These are phyloP conservation scores for Heliconius charithonia DNA, from an alignment of 2,888 invertebrate genomes.

Conservation along the genomic window DNA sequence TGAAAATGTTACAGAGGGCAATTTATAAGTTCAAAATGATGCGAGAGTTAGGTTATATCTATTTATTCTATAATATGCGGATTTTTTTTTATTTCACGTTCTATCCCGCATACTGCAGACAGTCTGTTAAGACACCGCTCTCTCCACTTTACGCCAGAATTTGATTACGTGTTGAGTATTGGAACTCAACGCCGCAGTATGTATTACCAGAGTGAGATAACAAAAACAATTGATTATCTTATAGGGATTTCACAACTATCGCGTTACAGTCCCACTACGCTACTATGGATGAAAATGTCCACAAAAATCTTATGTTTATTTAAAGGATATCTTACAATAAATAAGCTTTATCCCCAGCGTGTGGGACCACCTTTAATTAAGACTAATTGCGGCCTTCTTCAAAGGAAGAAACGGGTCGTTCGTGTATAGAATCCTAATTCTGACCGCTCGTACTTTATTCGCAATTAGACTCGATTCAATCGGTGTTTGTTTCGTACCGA, in stretches of 20 bases:
- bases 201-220: too few species aligned
- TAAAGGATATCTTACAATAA: constrained; percentile 2
- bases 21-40: background rate
- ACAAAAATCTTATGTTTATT: background rate
- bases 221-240: too few species aligned
- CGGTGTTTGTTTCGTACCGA: constrained; percentile 44
- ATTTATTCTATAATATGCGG: too few species aligned
- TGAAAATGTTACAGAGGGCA: background rate
- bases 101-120: too few species aligned
- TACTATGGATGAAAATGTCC: too few species aligned
- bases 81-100: too few species aligned
- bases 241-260: too few species aligned
- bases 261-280: background rate
- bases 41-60: background rate
- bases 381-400: constrained; percentile 70
- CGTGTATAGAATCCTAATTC: constrained; percentile 44
- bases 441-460: constrained; percentile 47
- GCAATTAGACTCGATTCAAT: constrained; percentile 49
- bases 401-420: constrained; percentile 49
- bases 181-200: background rate
- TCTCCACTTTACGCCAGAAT: too few species aligned
- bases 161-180: background rate
- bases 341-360: constrained; percentile 12
- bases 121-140: too few species aligned
- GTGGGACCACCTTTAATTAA: constrained; percentile 62